phyloP scores from a whole-genome alignment of 2,888 invertebrate genomes.

The Electrophaes corylata region DNA sequence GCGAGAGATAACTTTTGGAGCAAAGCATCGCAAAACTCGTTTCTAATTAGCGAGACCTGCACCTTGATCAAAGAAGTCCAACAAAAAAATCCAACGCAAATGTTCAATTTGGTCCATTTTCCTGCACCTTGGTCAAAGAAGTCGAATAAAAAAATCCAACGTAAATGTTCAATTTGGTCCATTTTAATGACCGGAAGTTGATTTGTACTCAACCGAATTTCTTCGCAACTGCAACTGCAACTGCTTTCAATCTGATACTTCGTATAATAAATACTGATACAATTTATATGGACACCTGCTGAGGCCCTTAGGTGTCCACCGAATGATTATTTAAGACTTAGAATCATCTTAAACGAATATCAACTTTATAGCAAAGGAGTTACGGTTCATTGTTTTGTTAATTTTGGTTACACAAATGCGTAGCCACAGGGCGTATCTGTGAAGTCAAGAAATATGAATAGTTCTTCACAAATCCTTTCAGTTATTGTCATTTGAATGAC shows the following conservation, averaged over 20 bases:
- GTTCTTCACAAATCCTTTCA: slow-evolving; percentile 79
- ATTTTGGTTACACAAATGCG: slow-evolving; percentile 43
- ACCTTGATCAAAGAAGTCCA: too few relatives aligned
- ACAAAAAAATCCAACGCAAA: too few relatives aligned
- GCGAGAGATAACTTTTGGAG: too few relatives aligned
- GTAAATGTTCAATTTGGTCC: slow-evolving; percentile 2
- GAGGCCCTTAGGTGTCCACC: slow-evolving; percentile 76
- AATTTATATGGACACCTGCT: slow-evolving; percentile 71
- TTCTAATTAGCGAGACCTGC: too few relatives aligned
- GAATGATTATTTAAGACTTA: slow-evolving; percentile 50
- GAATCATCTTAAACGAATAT: slow-evolving; percentile 21
- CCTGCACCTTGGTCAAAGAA: too few relatives aligned
- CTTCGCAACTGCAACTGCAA: slow-evolving; percentile 29
- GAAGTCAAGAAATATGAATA: slow-evolving; percentile 78
- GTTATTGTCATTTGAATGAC: slow-evolving; percentile 82
- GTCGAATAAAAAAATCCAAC: too few relatives aligned
- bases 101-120: slow-evolving; percentile 16
- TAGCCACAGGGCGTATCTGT: slow-evolving; percentile 83
- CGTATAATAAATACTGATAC: slow-evolving; percentile 60
- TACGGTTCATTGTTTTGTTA: slow-evolving; percentile 38
- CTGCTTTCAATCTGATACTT: slow-evolving; percentile 29
- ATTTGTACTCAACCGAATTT: slow-evolving; percentile 10
- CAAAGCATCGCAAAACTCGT: too few relatives aligned
- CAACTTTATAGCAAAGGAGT: slow-evolving; percentile 25
- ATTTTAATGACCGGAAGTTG: slow-evolving; percentile 30